These are phyloP conservation scores for Larimichthys polyactis DNA, from an alignment of 2,113 vertebrate genomes.

Conservation along the genomic window DNA sequence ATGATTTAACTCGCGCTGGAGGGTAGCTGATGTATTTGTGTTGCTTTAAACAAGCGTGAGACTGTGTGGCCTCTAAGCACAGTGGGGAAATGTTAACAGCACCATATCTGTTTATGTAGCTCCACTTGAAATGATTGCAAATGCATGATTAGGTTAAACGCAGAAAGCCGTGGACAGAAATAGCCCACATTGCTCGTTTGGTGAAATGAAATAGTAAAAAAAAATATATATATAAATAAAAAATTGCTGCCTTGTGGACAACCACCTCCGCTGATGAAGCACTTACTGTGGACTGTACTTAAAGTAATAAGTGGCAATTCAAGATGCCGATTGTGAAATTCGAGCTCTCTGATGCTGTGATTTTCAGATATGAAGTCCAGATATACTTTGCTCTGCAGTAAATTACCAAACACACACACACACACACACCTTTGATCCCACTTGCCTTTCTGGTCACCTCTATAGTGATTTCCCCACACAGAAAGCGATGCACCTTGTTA, in stretches of 20 bases:
- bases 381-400: slow-evolving; percentile 22
- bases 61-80: slow-evolving; percentile 50
- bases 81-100: slow-evolving; percentile 36
- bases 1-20: background rate
- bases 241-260: slow-evolving; percentile 34
- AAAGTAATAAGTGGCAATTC: slow-evolving; percentile 27
- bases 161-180: slow-evolving; percentile 17
- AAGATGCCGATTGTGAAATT: slow-evolving; percentile 38
- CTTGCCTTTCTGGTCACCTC: slow-evolving; percentile 20
- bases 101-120: slow-evolving; percentile 39
- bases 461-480: background rate
- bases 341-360: background rate
- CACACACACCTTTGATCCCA: background rate
- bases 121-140: slow-evolving; percentile 21
- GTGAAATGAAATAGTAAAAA: slow-evolving; percentile 19
- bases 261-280: slow-evolving; percentile 36
- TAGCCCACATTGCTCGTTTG: background rate
- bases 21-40: slow-evolving; percentile 20
- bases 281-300: slow-evolving; percentile 29
- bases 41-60: slow-evolving; percentile 34
- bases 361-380: slow-evolving; percentile 14
- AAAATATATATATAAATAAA: background rate
- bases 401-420: slow-evolving; percentile 1
- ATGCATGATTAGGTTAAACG: slow-evolving; percentile 34
- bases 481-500: background rate